phyloP scores from a whole-genome alignment of 2,797 vertebrate species.

The Darevskia mixta region DNA sequence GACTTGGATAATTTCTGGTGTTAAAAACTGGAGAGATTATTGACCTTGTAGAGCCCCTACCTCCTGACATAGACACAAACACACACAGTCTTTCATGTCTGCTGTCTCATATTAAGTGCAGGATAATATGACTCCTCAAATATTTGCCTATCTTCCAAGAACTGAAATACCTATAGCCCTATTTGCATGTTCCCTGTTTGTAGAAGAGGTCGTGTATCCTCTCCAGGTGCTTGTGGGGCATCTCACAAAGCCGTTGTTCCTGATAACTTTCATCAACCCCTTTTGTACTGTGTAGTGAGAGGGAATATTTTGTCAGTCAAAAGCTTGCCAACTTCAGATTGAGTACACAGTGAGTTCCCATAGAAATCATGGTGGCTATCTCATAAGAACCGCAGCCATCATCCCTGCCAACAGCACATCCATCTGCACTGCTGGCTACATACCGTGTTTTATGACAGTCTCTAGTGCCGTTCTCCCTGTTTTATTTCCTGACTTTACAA shows the following conservation, averaged over 20 bases:
- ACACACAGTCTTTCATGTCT: not conserved
- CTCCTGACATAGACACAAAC: not conserved
- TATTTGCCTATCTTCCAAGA: not conserved
- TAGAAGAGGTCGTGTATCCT: conserved; percentile 1
- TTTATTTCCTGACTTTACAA: not conserved
- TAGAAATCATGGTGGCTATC: not conserved
- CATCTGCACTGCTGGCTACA: not conserved
- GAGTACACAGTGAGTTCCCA: not conserved
- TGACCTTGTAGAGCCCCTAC: not conserved
- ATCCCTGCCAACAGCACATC: not conserved
- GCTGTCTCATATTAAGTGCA: not conserved
- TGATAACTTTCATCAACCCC: not conserved
- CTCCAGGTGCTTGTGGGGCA: not conserved
- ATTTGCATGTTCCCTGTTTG: not conserved
- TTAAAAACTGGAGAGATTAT: not conserved
- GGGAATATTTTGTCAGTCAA: conserved; percentile 8
- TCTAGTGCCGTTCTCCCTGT: not conserved
- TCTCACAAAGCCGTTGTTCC: not conserved
- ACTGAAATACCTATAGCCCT: not conserved
- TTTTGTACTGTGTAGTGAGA: not conserved
- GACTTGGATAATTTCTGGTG: not conserved
- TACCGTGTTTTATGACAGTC: not conserved
- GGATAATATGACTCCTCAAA: conserved; percentile 14
- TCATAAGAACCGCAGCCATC: not conserved
- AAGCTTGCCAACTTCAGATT: not conserved